A percentile compares a stretch with the other conserved stretches of the same genome.
Evolutionary conservation across 2,113 vertebrate genomes (phyloP).

Genomic region (Hoplias malabaricus): DNA sequence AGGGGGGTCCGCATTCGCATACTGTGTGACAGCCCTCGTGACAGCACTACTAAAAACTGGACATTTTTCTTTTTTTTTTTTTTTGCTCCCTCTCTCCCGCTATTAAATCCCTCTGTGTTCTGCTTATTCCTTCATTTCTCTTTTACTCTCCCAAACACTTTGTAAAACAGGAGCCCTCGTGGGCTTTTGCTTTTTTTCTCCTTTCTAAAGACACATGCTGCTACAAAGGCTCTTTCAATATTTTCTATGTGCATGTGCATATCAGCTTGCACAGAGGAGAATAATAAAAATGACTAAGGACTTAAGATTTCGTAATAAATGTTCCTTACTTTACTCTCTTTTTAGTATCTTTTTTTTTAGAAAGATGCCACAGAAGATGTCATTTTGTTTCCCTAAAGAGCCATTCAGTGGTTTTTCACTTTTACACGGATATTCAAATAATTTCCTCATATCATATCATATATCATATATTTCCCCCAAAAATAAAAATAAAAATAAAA

Average conservation of each 20-base stretch:
- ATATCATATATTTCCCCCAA: no score
- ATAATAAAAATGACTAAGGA: background rate
- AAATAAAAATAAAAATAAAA: no score
- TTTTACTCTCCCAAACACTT: slow-evolving; percentile 13
- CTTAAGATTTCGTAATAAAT: background rate
- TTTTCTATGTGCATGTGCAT: background rate
- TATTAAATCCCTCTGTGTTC: slow-evolving; percentile 18
- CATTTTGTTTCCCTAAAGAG: background rate
- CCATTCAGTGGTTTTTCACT: background rate
- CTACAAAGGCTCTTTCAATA: background rate
- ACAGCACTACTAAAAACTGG: slow-evolving; percentile 18
- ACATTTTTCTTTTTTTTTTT: background rate
- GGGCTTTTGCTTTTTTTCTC: background rate
- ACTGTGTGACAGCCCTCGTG: slow-evolving; percentile 18
- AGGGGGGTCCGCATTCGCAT: slow-evolving; percentile 15
- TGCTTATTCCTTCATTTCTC: slow-evolving; percentile 13
- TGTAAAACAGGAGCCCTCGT: background rate
- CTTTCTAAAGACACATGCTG: background rate
- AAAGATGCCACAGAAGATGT: background rate
- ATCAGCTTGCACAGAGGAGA: background rate
- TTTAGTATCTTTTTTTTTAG: background rate
- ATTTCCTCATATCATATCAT: no score
- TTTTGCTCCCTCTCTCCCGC: slow-evolving; percentile 6
- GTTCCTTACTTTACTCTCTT: background rate
- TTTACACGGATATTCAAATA: no score